Conservation (phyloP, 2,888 invertebrate species). For the Folsomia candida region DNA sequence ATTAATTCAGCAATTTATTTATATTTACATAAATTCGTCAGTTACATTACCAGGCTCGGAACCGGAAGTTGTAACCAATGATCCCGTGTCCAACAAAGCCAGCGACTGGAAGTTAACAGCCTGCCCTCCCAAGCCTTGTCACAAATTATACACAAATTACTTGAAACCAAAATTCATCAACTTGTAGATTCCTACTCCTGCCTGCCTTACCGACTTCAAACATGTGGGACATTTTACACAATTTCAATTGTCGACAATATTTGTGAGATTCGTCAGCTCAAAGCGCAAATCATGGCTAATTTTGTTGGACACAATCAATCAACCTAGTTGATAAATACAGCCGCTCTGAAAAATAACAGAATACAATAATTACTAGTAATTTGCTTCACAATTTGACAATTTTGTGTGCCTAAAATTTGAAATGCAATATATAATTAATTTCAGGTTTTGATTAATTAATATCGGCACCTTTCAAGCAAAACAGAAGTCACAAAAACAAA, state of each 20-base stretch:
- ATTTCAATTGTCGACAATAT: not conserved
- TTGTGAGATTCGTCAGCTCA: too few species aligned
- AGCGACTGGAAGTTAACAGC: constrained; percentile 16
- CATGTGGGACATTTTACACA: not conserved
- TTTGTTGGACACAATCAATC: not conserved
- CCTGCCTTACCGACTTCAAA: not conserved
- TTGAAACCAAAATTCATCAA: not conserved
- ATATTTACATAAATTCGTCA: not conserved
- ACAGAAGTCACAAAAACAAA: too few species aligned
- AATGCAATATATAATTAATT: too few species aligned
- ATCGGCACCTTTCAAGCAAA: too few species aligned
- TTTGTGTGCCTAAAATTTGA: too few species aligned
- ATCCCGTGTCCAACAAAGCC: constrained; percentile 1
- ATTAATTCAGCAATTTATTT: not conserved
- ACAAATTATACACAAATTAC: not conserved
- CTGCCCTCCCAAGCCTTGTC: constrained; percentile 10
- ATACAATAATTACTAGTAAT: not conserved
- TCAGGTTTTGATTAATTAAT: too few species aligned
- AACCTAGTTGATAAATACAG: not conserved
- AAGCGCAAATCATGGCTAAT: not conserved
- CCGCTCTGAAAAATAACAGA: not conserved
- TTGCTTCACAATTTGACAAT: too few species aligned
- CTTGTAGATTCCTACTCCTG: not conserved
- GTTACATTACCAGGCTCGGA: constrained; percentile 3
- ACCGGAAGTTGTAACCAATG: not conserved